These are phyloP conservation scores for Phylloscopus trochiloides DNA, from an alignment of 2,113 vertebrate genomes.

Conservation along the genomic window DNA sequence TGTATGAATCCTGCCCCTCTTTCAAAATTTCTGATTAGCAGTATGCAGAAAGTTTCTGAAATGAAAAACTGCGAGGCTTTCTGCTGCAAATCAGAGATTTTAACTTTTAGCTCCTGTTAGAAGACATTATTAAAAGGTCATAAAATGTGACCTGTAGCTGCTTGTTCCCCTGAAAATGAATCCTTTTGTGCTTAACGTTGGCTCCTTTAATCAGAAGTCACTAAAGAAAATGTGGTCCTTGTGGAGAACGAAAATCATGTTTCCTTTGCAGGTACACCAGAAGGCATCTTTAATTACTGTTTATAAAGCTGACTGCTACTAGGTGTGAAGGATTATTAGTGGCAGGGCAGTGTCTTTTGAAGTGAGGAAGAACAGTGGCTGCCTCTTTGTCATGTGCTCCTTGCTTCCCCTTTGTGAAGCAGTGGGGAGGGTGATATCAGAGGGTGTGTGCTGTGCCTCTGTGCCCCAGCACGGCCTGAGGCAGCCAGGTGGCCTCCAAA, in stretches of 20 bases:
- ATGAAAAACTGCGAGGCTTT: neutral
- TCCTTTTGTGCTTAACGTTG: neutral
- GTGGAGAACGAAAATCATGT: neutral
- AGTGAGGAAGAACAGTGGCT: conserved; percentile 5
- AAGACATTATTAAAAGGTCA: neutral
- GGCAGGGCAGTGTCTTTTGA: neutral
- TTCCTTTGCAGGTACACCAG: conserved; percentile 20
- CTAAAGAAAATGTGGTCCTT: neutral
- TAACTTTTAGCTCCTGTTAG: neutral
- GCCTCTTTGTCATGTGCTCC: neutral
- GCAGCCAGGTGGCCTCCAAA: neutral
- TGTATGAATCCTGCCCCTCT: neutral
- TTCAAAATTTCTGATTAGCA: neutral
- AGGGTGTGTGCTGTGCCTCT: neutral
- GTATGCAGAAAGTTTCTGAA: neutral
- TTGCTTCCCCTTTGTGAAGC: neutral
- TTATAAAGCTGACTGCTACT: neutral
- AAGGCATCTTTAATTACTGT: conserved; percentile 31
- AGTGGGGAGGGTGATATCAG: neutral
- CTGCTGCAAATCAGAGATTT: neutral
- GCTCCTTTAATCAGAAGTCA: conserved; percentile 6
- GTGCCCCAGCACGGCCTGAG: neutral
- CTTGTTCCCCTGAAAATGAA: conserved; percentile 2
- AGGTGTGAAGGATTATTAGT: neutral
- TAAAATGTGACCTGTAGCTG: neutral